phyloP scores from a whole-genome alignment of 2,888 invertebrate genomes.

The Bimastos eiseni region DNA sequence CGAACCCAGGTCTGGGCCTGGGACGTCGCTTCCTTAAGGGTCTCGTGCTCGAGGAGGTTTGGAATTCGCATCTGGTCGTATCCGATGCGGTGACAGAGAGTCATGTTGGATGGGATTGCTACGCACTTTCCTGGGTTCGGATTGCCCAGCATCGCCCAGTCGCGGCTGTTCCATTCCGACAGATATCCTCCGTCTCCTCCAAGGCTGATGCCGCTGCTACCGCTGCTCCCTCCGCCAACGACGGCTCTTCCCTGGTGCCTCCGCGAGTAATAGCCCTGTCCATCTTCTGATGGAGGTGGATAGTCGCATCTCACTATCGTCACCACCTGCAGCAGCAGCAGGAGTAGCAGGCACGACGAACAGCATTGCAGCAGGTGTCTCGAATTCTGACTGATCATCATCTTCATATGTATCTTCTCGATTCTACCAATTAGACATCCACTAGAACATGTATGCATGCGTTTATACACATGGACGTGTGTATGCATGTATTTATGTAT shows the following conservation, averaged over 20 bases:
- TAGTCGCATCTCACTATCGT: constrained; percentile 22
- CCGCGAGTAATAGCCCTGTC: constrained; percentile 25
- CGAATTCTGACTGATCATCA: neutral
- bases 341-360: neutral
- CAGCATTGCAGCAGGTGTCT: neutral
- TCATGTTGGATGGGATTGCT: constrained; percentile 68
- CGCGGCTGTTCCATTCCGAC: neutral
- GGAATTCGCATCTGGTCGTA: constrained; percentile 70
- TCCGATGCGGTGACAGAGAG: constrained; percentile 68
- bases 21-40: constrained; percentile 43
- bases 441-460: too few species aligned
- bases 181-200: neutral
- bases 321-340: neutral
- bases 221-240: neutral
- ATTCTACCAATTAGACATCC: neutral
- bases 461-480: neutral
- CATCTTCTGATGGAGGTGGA: constrained; percentile 29
- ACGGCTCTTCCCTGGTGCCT: neutral
- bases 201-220: neutral
- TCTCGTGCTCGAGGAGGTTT: constrained; percentile 70
- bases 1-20: constrained; percentile 64
- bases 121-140: constrained; percentile 61
- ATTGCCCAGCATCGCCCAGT: neutral
- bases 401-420: neutral
- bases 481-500: neutral